Conservation (phyloP, 92 coral and sea anemone species). For the Epizoanthus illoricatus region DNA sequence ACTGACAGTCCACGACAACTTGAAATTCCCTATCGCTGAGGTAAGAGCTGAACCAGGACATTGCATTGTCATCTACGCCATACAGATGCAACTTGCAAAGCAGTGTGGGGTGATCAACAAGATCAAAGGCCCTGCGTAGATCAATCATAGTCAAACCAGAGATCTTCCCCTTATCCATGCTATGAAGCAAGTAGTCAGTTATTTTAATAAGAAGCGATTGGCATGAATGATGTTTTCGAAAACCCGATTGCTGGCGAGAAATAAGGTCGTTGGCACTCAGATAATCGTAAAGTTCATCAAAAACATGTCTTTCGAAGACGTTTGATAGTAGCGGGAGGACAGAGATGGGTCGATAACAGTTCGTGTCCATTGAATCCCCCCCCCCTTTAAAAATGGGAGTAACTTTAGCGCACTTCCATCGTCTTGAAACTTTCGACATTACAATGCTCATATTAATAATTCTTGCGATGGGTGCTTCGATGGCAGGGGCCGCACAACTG, state of each 20-base stretch:
- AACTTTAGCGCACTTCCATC: slow-evolving; percentile 44
- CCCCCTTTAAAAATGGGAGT: slow-evolving; percentile 33
- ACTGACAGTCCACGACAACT: slow-evolving; percentile 29
- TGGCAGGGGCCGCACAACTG: slow-evolving; percentile 22
- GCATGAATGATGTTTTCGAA: no score
- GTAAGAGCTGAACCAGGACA: slow-evolving; percentile 43
- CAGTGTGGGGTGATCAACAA: slow-evolving; percentile 47
- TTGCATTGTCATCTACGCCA: slow-evolving; percentile 25
- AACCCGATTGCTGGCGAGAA: neutral
- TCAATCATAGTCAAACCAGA: slow-evolving; percentile 43
- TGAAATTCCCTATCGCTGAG: slow-evolving; percentile 45
- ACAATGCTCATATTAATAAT: slow-evolving; percentile 38
- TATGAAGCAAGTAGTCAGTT: neutral
- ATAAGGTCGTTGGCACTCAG: neutral
- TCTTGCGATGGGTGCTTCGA: slow-evolving; percentile 32
- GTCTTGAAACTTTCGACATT: slow-evolving; percentile 10
- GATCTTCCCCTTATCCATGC: slow-evolving; percentile 46
- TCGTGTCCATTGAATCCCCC: slow-evolving; percentile 34
- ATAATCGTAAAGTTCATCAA: slow-evolving; percentile 28
- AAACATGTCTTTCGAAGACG: slow-evolving; percentile 37
- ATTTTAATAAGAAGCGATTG: neutral
- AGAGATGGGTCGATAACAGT: slow-evolving; percentile 32
- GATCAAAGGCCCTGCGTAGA: slow-evolving; percentile 54
- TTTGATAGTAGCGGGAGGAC: slow-evolving; percentile 43
- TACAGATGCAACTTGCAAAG: slow-evolving; percentile 38